These are phyloP conservation scores for Noctua pronuba DNA, from an alignment of 2,888 invertebrate species.

Conservation along the genomic window DNA sequence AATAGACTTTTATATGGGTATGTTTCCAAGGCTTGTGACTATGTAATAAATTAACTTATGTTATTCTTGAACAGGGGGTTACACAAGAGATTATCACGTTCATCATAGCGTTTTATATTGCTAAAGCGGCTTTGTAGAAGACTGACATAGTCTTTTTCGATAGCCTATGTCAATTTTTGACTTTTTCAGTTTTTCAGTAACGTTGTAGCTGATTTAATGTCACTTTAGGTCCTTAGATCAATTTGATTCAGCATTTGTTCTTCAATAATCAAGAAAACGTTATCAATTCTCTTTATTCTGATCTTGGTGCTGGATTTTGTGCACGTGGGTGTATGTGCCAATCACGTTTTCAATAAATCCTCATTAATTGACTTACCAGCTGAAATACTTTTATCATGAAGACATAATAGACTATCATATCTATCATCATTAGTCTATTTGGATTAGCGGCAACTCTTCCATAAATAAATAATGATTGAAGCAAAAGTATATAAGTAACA, in stretches of 20 bases:
- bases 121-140: background rate
- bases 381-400: background rate
- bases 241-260: background rate
- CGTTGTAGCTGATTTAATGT: background rate
- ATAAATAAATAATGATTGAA: slow-evolving; percentile 22
- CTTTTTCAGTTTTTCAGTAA: background rate
- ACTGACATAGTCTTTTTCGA: background rate
- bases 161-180: background rate
- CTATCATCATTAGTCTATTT: slow-evolving; percentile 9
- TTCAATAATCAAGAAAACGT: background rate
- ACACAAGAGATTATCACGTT: background rate
- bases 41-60: background rate
- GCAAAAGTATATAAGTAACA: slow-evolving; percentile 6
- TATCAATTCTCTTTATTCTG: background rate
- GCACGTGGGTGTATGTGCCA: background rate
- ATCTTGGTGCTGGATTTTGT: background rate
- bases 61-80: background rate
- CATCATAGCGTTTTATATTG: background rate
- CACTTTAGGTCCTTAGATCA: background rate
- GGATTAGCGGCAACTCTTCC: background rate
- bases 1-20: background rate
- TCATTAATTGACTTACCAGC: background rate
- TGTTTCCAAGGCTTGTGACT: background rate
- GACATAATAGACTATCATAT: background rate
- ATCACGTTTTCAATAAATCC: background rate